Base-by-base conservation (phyloP, 2,113 vertebrate species). In the Heterochromis multidens region DNA sequence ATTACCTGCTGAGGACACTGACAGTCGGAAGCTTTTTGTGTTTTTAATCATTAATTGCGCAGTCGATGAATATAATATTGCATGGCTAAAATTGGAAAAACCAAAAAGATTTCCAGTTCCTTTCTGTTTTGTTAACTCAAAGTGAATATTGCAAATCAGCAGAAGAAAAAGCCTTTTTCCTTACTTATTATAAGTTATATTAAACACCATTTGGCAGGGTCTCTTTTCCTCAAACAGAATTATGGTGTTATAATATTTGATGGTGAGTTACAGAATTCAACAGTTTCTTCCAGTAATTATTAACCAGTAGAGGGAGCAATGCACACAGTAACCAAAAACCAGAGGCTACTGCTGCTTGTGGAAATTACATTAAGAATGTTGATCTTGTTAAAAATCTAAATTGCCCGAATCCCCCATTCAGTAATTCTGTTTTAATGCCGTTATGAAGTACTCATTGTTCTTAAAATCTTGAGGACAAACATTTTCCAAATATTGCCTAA, bases 231-330 rank as follows among this genome's bases (percentile, higher is more conserved):
- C 25, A 56, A 33, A 61, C 17, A 33, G 6, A 82, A 6, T 29
- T 74, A 52, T 31, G 52, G 29, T n/a, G 19, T 54, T 12, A 33
- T 7, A 54, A 33, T 74, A 54, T 33, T 74, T 14, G n/a, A 54
- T 54, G 46, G 13, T 33, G 27, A 74, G 25, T 74, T 52, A 52
- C 17, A 33, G 25, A 63, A 7, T 59, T 40, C 49, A 83, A 82
- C 56, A 57, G 70, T 82, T 84, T 49, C n/a, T 7, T 65, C 35
- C 10, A 80, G 17, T 4, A n/a, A 10, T 31, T 72, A 2, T 31
- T 86, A 6, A 80, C 95, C 95, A 95, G 93, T 81, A 96, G 95
- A 93, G 93, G 95, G 95, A 84, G 93, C 88, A 91, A 54, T 86
- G 67, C 27, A 29, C 91, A 91, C 90, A 91, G 31, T 63, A 81